phyloP scores from a whole-genome alignment of 2,888 invertebrate genomes.

The Ochropleura leucogaster region DNA sequence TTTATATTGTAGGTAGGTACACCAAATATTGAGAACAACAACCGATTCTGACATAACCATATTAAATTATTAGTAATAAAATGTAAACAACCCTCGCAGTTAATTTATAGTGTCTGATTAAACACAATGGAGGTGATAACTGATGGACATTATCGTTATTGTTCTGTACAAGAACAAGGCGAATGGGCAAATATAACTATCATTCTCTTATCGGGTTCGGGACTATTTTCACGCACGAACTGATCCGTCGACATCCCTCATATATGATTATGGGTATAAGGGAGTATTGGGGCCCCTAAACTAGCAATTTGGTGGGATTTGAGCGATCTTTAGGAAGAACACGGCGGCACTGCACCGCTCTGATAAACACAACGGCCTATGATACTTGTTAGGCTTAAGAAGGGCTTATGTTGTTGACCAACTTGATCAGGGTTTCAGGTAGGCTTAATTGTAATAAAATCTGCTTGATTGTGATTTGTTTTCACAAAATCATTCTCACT shows the following conservation, averaged over 20 bases:
- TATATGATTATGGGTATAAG: slow-evolving; percentile 51
- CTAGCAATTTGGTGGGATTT: slow-evolving; percentile 56
- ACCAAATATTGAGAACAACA: slow-evolving; percentile 7
- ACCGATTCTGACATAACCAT: slow-evolving; percentile 25
- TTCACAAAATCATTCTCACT: neutral
- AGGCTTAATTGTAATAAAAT: slow-evolving; percentile 23
- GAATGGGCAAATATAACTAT: slow-evolving; percentile 45
- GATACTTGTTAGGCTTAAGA: slow-evolving; percentile 44
- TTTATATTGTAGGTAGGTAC: neutral
- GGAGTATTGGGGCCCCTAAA: slow-evolving; percentile 41
- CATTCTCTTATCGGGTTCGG: slow-evolving; percentile 37
- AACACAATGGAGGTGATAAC: slow-evolving; percentile 41
- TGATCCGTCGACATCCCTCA: slow-evolving; percentile 53
- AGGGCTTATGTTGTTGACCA: slow-evolving; percentile 47
- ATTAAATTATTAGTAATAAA: slow-evolving; percentile 38
- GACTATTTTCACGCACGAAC: slow-evolving; percentile 50
- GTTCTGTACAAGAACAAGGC: slow-evolving; percentile 36
- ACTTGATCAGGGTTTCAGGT: slow-evolving; percentile 19
- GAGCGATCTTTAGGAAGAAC: slow-evolving; percentile 36
- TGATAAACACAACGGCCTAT: slow-evolving; percentile 59
- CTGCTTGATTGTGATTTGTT: slow-evolving; percentile 13
- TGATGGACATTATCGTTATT: slow-evolving; percentile 43
- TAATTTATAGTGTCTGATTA: slow-evolving; percentile 24
- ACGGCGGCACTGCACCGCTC: slow-evolving; percentile 33
- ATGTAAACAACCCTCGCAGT: slow-evolving; percentile 7